Evolutionary conservation across 2,888 invertebrate genomes (phyloP).

Genomic region (Lasioglossum zephyrum): DNA sequence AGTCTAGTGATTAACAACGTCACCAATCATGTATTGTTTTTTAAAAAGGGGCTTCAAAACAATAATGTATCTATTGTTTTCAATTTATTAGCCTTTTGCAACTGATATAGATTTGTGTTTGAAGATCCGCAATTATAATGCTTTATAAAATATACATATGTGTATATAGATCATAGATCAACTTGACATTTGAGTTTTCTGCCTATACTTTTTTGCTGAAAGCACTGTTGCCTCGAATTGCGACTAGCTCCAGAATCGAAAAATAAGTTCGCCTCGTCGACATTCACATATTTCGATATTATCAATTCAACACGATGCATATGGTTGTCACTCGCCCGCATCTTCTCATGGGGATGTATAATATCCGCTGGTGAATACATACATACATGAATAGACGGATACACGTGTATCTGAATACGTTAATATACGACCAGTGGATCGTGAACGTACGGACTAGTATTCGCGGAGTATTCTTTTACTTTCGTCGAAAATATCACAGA

Average conservation of each 20-base stretch:
- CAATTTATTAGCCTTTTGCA: background rate
- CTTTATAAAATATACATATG: background rate
- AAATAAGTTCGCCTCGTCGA: slow-evolving; percentile 71
- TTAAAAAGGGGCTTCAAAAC: too few relatives aligned
- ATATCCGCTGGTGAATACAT: slow-evolving; percentile 71
- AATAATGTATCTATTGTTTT: too few relatives aligned
- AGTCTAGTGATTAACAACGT: too few relatives aligned
- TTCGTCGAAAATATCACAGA: background rate
- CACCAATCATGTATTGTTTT: too few relatives aligned
- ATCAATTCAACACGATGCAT: slow-evolving; percentile 79
- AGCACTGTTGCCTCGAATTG: slow-evolving; percentile 13
- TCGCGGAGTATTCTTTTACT: slow-evolving; percentile 27
- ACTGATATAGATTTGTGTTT: background rate
- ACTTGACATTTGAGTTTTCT: background rate
- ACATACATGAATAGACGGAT: slow-evolving; percentile 63
- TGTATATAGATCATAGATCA: background rate
- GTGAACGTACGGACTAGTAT: slow-evolving; percentile 35
- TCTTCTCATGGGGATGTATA: slow-evolving; percentile 78
- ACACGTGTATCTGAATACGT: slow-evolving; percentile 70
- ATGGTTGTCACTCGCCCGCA: slow-evolving; percentile 81
- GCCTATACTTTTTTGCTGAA: background rate
- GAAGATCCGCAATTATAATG: too few relatives aligned
- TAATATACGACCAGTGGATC: slow-evolving; percentile 61
- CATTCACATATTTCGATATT: slow-evolving; percentile 80
- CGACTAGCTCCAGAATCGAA: slow-evolving; percentile 22